phyloP scores from a whole-genome alignment of 2,797 vertebrate species.

The Gorsachius magnificus region DNA sequence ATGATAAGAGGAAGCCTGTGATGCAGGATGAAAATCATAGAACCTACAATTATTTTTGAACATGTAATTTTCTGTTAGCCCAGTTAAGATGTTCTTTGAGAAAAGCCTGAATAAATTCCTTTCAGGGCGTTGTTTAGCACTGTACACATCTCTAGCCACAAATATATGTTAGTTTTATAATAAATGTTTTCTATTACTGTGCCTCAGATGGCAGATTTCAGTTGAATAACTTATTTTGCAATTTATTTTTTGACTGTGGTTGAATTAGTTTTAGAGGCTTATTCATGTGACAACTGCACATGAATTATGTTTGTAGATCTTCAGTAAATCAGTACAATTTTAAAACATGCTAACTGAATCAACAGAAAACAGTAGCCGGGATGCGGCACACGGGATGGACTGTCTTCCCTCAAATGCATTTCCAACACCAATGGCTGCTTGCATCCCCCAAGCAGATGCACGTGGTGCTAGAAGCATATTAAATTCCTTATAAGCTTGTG shows the following conservation, averaged over 20 bases:
- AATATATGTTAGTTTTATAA: constrained; percentile 67
- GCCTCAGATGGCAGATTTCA: constrained; percentile 61
- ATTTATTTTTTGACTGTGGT: constrained; percentile 59
- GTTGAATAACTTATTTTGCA: constrained; percentile 66
- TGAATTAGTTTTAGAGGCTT: constrained; percentile 55
- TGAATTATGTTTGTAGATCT: constrained; percentile 49
- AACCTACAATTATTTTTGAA: constrained; percentile 65
- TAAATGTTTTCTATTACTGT: constrained; percentile 63
- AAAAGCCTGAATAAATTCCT: constrained; percentile 52
- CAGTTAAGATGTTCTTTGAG: constrained; percentile 62
- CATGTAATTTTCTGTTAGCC: constrained; percentile 60
- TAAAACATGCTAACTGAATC: constrained; percentile 40
- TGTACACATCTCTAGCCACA: constrained; percentile 32
- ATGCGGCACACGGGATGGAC: neutral
- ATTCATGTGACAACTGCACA: constrained; percentile 42
- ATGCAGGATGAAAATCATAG: constrained; percentile 44
- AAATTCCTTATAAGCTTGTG: constrained; percentile 6
- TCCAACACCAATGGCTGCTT: neutral
- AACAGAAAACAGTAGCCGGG: constrained; percentile 16
- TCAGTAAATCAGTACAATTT: constrained; percentile 56
- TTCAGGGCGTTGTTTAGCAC: constrained; percentile 57
- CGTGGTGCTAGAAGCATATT: neutral
- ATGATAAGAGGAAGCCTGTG: constrained; percentile 14
- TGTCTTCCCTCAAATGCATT: neutral
- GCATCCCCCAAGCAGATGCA: neutral